Base-by-base conservation (phyloP, 2,797 vertebrate species). In the Chelmon rostratus region DNA sequence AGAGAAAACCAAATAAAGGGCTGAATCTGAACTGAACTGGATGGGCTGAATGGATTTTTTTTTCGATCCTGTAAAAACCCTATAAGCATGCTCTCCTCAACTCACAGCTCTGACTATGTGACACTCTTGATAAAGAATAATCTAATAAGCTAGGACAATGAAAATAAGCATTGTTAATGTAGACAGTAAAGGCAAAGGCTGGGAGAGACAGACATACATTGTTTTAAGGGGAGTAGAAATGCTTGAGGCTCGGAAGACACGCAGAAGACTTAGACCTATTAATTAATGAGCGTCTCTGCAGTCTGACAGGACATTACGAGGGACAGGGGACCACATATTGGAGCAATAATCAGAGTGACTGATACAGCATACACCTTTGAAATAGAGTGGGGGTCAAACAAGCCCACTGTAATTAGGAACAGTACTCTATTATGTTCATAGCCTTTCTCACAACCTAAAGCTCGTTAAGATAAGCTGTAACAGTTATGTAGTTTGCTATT, bases 201-300 rank as follows among this genome's bases (percentile, higher is more conserved):
- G 21, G 52, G 11, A 78, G 11, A 78, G 46, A 59, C 37, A 3
- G 33, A 73, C n/a, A 5, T 53, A 25, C 5, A 11, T 12, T 47
- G 40, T 70, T 54, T 69, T 3, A 54, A 47, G 46, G 16, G 25
- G 40, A 28, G 2, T 49, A 38, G 56, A 46, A 52, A 38, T 21
- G 5, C 59, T 68, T 8, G 9, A 4, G 31, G 61, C 28, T 65
- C 21, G 3, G 19, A 47, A 12, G 23, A 42, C 54, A 50, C 78
- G 15, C 49, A 52, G 12, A 44, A 8, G 8, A 21, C 13, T 38
- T 12, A 54, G 25, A 58, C 44, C 3, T 31, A 53, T 65, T 67
- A 73, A 79, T 78, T 69, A 87, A 79, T 53, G 54, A 76, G 61
- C 42, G 62, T 73, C 25, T 73, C 44, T 58, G 67, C 42, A 44